Conservation (phyloP, 2,888 invertebrate genomes). For the Nudaria mundana region DNA sequence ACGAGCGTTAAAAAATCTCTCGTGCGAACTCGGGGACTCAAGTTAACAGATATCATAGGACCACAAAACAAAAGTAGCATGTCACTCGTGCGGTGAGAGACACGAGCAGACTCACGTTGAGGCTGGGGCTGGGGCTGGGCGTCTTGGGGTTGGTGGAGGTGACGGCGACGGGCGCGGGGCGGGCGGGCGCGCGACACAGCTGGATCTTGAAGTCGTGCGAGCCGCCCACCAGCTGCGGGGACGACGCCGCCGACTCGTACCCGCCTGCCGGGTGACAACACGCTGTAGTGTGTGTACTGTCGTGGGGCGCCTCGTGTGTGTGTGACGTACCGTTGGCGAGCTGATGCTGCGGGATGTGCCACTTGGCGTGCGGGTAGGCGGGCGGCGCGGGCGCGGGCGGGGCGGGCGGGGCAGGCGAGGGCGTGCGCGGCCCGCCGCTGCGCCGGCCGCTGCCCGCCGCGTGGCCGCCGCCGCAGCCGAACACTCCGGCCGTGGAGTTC, state of each 20-base stretch:
- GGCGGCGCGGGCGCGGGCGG: conserved; percentile 66
- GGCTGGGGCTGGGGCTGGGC: conserved; percentile 89
- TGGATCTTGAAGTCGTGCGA: conserved; percentile 86
- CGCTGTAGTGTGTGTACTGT: neutral
- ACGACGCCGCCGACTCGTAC: conserved; percentile 32
- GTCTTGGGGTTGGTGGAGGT: conserved; percentile 93
- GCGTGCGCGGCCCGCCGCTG: conserved; percentile 68
- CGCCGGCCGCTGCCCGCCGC: conserved; percentile 46
- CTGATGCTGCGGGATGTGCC: conserved; percentile 87
- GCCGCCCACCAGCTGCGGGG: conserved; percentile 27
- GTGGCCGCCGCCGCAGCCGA: conserved; percentile 42
- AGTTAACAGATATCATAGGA: too few species aligned
- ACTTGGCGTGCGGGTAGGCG: conserved; percentile 77
- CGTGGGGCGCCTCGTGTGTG: too few species aligned
- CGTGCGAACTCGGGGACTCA: too few species aligned
- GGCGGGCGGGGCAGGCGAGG: conserved; percentile 66
- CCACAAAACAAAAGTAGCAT: too few species aligned
- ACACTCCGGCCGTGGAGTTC: conserved; percentile 38
- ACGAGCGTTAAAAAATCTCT: too few species aligned
- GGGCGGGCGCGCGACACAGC: conserved; percentile 58
- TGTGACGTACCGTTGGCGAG: conserved; percentile 52
- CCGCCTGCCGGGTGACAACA: neutral
- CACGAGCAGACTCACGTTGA: conserved; percentile 78
- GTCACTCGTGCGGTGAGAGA: too few species aligned
- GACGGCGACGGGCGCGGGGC: conserved; percentile 66